These are phyloP conservation scores for Otis tarda DNA, from an alignment of 2,113 vertebrate genomes.

Conservation along the genomic window DNA sequence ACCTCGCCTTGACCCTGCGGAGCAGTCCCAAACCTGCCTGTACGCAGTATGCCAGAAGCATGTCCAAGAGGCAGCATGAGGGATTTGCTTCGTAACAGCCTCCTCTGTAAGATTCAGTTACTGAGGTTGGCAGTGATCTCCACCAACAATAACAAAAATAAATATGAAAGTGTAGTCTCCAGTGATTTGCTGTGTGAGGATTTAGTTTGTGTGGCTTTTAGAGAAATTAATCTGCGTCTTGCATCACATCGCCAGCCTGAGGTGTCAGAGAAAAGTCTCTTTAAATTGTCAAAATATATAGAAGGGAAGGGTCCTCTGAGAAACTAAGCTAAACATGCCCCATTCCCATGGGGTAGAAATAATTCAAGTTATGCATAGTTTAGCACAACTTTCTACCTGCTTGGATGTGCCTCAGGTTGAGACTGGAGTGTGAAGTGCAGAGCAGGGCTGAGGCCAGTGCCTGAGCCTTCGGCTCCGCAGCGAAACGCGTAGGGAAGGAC, in stretches of 20 bases:
- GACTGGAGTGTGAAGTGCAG: not conserved
- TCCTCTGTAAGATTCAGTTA: slow-evolving; percentile 35
- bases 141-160: slow-evolving; percentile 58
- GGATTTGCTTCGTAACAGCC: slow-evolving; percentile 33
- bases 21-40: not conserved
- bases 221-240: slow-evolving; percentile 7
- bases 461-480: not conserved
- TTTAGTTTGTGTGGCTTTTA: slow-evolving; percentile 46
- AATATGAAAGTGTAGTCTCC: slow-evolving; percentile 53
- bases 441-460: not conserved
- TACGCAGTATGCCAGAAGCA: slow-evolving; percentile 32
- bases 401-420: not conserved
- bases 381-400: not conserved
- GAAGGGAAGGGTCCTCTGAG: not conserved
- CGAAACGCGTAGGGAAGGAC: not conserved
- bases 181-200: not conserved
- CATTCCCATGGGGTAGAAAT: not conserved
- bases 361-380: not conserved
- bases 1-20: not conserved
- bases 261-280: slow-evolving; percentile 43
- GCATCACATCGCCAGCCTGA: slow-evolving; percentile 1
- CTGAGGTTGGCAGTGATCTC: slow-evolving; percentile 47
- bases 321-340: not conserved
- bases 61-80: slow-evolving; percentile 47
- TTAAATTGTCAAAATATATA: slow-evolving; percentile 52